Conservation (phyloP, 2,113 vertebrate species). For the Cromileptes altivelis region DNA sequence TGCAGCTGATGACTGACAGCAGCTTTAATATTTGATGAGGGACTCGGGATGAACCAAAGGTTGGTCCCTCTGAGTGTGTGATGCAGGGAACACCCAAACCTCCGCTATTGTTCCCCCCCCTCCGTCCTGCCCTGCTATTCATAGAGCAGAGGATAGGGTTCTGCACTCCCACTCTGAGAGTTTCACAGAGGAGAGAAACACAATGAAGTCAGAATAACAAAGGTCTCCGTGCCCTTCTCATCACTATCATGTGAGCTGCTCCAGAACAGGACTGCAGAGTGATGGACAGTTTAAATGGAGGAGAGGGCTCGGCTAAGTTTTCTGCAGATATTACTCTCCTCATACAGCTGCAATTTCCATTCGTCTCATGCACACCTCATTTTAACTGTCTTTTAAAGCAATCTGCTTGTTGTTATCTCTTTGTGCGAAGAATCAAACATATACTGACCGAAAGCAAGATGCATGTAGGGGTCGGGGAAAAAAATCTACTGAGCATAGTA, state of each 20-base stretch:
- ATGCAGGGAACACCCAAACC: constrained; percentile 82
- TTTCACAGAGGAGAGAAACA: constrained; percentile 70
- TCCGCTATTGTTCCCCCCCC: constrained; percentile 70
- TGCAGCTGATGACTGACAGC: constrained; percentile 65
- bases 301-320: constrained; percentile 30
- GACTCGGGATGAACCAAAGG: constrained; percentile 76
- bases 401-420: background rate
- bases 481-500: too few species aligned
- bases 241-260: constrained; percentile 69
- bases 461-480: background rate
- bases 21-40: constrained; percentile 81
- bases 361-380: background rate
- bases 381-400: background rate
- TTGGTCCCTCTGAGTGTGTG: constrained; percentile 70
- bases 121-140: constrained; percentile 72
- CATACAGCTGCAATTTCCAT: constrained; percentile 7
- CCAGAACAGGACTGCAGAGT: constrained; percentile 27
- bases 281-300: constrained; percentile 60
- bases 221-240: constrained; percentile 67
- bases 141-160: constrained; percentile 76
- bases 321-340: constrained; percentile 30
- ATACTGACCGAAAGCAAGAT: background rate
- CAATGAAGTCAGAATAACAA: constrained; percentile 78
- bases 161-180: constrained; percentile 69
- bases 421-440: background rate